Conservation (phyloP, 1,140 invertebrate genomes). For the Geopemphigus sp. region DNA sequence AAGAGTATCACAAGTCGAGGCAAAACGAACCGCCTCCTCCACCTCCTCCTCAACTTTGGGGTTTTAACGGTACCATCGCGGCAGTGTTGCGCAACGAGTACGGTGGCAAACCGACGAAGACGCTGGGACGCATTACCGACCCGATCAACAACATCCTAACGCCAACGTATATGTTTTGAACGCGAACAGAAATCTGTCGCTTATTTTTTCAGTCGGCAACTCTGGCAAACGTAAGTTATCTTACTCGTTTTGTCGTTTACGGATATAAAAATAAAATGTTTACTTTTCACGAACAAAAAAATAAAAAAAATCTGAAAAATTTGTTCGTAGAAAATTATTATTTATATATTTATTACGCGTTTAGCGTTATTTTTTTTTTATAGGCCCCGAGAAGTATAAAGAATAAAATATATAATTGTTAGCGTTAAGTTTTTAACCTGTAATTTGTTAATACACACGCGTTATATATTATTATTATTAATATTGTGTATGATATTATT, state of each 20-base stretch:
- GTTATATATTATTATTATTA: no score
- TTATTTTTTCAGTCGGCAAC: background rate
- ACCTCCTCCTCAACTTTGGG: background rate
- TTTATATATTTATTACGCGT: background rate
- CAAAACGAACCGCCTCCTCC: background rate
- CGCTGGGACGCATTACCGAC: slow-evolving; percentile 41
- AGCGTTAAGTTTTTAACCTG: slow-evolving; percentile 5
- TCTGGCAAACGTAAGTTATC: no score
- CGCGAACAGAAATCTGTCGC: background rate
- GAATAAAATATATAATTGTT: background rate
- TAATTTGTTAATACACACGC: background rate
- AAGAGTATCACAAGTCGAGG: slow-evolving; percentile 17
- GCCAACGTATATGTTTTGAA: slow-evolving; percentile 45
- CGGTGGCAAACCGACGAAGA: slow-evolving; percentile 29
- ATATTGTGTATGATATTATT: no score
- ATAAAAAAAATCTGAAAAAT: no score
- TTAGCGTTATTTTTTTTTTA: background rate
- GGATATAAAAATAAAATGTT: no score
- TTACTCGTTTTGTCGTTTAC: no score
- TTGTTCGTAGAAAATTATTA: no score
- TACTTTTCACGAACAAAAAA: no score
- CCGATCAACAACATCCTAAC: slow-evolving; percentile 48
- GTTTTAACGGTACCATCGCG: slow-evolving; percentile 42
- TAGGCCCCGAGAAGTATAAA: no score
- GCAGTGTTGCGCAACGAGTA: slow-evolving; percentile 43